Conservation (phyloP, 2,888 invertebrate genomes). For the Hermodice carunculata region DNA sequence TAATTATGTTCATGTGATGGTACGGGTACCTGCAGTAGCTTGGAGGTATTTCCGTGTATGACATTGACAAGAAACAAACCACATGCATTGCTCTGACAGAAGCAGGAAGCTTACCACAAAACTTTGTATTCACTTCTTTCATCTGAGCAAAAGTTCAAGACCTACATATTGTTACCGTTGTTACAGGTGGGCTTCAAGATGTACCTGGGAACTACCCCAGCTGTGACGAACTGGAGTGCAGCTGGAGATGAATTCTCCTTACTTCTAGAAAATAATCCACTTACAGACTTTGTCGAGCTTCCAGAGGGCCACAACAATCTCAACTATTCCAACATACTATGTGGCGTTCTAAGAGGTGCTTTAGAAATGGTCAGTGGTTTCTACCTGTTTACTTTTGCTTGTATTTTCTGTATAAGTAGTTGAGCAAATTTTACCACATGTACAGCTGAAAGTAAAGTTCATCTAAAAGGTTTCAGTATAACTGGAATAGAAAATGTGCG, state of each 20-base stretch:
- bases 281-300: conserved; percentile 97
- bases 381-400: not conserved
- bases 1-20: no score
- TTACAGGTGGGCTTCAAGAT: conserved; percentile 78
- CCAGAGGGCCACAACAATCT: conserved; percentile 84
- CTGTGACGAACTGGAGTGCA: conserved; percentile 94
- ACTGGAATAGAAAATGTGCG: no score
- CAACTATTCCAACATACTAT: conserved; percentile 92
- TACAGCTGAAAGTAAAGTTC: no score
- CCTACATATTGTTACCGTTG: not conserved
- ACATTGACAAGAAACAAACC: no score
- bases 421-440: no score
- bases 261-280: conserved; percentile 93
- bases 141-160: not conserved
- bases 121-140: not conserved
- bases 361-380: conserved; percentile 92
- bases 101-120: not conserved
- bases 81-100: no score
- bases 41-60: no score
- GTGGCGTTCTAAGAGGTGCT: conserved; percentile 89
- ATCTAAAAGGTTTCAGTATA: no score
- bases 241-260: conserved; percentile 97
- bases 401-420: no score
- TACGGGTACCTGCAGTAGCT: no score
- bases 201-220: conserved; percentile 92